Evolutionary conservation across 37 sponge, comb jelly and placozoan genomes (phyloP).

Genomic region (Aplysina aerophoba): DNA sequence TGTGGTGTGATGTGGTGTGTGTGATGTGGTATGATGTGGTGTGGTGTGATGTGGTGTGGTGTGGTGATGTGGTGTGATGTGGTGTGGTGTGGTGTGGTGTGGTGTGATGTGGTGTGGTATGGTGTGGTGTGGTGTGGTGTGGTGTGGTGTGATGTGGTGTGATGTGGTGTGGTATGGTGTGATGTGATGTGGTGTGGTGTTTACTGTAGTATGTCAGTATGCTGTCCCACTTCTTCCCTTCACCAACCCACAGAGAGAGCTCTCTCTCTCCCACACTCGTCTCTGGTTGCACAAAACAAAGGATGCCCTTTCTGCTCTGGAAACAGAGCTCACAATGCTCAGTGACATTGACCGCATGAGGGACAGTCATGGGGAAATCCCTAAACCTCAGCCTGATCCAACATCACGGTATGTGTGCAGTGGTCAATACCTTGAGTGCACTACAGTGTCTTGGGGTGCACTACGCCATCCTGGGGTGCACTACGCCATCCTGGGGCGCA

Average conservation of each 20-base stretch:
- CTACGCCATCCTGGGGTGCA: too few relatives aligned
- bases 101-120: too few relatives aligned
- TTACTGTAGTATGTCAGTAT: too few relatives aligned
- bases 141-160: too few relatives aligned
- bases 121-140: too few relatives aligned
- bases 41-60: neutral
- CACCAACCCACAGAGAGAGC: neutral
- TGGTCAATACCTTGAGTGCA: neutral
- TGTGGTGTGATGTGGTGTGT: neutral
- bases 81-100: too few relatives aligned
- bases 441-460: too few relatives aligned
- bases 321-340: constrained; percentile 2
- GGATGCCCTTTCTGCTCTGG: neutral
- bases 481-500: too few relatives aligned
- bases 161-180: neutral
- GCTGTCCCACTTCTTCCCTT: neutral
- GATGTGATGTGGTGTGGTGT: neutral
- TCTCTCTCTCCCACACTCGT: neutral
- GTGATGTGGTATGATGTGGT: too few relatives aligned
- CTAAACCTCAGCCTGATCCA: neutral
- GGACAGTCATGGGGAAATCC: constrained; percentile 3
- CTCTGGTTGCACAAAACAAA: neutral
- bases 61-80: too few relatives aligned
- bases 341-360: neutral
- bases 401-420: too few relatives aligned